Base-by-base conservation (phyloP, 2,888 invertebrate species). In the Tetheella fluctuosa region DNA sequence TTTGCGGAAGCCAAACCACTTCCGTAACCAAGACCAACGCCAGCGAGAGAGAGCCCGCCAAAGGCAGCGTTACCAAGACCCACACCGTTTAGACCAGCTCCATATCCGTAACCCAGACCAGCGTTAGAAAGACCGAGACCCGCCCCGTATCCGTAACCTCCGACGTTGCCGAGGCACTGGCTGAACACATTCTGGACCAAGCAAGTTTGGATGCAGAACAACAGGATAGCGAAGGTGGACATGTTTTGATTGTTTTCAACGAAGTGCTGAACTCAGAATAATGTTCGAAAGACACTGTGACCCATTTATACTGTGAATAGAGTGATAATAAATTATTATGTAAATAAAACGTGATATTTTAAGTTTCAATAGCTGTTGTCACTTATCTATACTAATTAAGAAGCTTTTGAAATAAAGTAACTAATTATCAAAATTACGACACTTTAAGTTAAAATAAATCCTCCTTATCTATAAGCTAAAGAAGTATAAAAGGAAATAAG, bases 201-300 rank as follows among this genome's bases (percentile, higher is more conserved):
- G 57, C 57, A 62, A 53, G 56, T 59, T 37, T 62, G 61, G 17
- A 57, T 39, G 53, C 61, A 59, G 42, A 62, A 12, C 2, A 61
- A 53, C 0, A 62, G 30, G 48, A 62, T 15, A 17, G 56, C 53
- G 53, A 62, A 59, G 53, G 61, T 56, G 42, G 59, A 59, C 59
- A 62, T 62, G 34, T 30, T n/a, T 62, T 52, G 52, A 28, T 59
- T 23, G 57, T 54, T 28, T 54, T 54, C 54, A 54, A 54, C 28
- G 30, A 5, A 30, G n/a, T n/a, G 57, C 12, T 48, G 48, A 57
- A 48, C 58, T 61, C 66, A 17, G 39, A 52, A 60, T 60, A 52
- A 37, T 55, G 30, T 13, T 48, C 17, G 23, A 42, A 37, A 23
- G 28, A 10, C 17, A 17, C 30, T 54, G 20, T 53, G 23, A 23